Evolutionary conservation across 2,888 invertebrate genomes (phyloP), one percentile per base, ranked within the genome.

Genomic region (Trissolcus brochymenae): DNA sequence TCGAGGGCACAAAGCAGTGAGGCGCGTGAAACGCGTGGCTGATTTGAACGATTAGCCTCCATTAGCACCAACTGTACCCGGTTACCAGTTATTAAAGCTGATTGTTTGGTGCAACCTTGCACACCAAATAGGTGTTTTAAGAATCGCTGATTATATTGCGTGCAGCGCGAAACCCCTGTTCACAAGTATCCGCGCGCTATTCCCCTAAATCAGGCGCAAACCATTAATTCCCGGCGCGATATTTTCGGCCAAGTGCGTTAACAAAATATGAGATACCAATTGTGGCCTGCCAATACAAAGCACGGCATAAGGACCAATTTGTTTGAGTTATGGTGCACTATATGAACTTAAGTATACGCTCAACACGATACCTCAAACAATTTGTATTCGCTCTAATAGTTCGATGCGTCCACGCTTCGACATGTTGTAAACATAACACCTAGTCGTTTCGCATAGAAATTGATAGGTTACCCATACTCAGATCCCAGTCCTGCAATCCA

Each of bases 1-100:
- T 64, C 40, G 61, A 61, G 35, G 61, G 68, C 49, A 65, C 66
- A 73, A 71, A 76, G 77, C 73, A 57, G 50, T 56, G 76, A 81
- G 81, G 68, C 79, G 80, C 83, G 81, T 79, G 82, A 82, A 82
- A 80, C 81, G 78, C 72, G 72, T 78, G 80, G 80, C 79, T 81
- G 82, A 84, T 81, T 84, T 76, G 79, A 76, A 78, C 81, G 86
- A 85, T 87, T 86, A 86, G 84, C 81, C 83, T 80, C 83, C 82
- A 84, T 87, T 85, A 87, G 83, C 76, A 73, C 81, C 82, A 80
- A 67, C 67, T 49, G 81, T 78, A 78, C 79, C 81, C 82, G 83
- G 81, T 83, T 84, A 81, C 84, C 82, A 84, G 83, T 84, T 84
- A 80, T 84, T 78, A 78, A 78, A 79, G 61, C 80, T 79, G 82